These are phyloP conservation scores for Bradypus variegatus DNA, from an alignment of 2,797 vertebrate species.

Conservation along the genomic window DNA sequence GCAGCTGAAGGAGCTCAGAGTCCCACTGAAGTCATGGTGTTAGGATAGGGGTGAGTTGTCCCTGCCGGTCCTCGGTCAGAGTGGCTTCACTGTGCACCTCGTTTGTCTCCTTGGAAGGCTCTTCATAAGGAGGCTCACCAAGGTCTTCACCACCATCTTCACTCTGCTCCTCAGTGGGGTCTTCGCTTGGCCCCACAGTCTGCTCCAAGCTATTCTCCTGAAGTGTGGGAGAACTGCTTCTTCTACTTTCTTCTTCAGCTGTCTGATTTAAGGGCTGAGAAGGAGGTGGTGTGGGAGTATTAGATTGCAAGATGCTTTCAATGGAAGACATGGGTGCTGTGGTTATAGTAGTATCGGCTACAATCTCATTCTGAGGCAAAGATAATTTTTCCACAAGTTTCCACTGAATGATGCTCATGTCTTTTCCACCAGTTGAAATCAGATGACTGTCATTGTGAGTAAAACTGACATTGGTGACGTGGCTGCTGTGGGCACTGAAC, in stretches of 20 bases:
- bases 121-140: slow-evolving; percentile 57
- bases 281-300: slow-evolving; percentile 54
- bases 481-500: slow-evolving; percentile 97
- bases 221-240: slow-evolving; percentile 70
- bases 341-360: slow-evolving; percentile 64
- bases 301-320: slow-evolving; percentile 61
- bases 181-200: slow-evolving; percentile 62
- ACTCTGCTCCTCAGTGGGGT: slow-evolving; percentile 72
- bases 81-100: slow-evolving; percentile 65
- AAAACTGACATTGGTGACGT: slow-evolving; percentile 98
- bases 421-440: slow-evolving; percentile 96
- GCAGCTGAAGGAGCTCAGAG: slow-evolving; percentile 58
- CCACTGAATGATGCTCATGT: slow-evolving; percentile 98
- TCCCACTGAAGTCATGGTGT: slow-evolving; percentile 10
- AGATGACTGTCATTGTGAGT: slow-evolving; percentile 88
- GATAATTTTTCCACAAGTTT: slow-evolving; percentile 86
- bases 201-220: slow-evolving; percentile 74
- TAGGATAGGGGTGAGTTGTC: slow-evolving; percentile 64
- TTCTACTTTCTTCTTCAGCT: slow-evolving; percentile 63
- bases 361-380: slow-evolving; percentile 75
- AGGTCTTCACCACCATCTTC: slow-evolving; percentile 74
- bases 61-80: slow-evolving; percentile 67
- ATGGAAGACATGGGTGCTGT: slow-evolving; percentile 66
- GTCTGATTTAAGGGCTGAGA: slow-evolving; percentile 62
- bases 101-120: slow-evolving; percentile 59